phyloP scores from a whole-genome alignment of 2,113 vertebrate species.

The Spilogale gracilis region DNA sequence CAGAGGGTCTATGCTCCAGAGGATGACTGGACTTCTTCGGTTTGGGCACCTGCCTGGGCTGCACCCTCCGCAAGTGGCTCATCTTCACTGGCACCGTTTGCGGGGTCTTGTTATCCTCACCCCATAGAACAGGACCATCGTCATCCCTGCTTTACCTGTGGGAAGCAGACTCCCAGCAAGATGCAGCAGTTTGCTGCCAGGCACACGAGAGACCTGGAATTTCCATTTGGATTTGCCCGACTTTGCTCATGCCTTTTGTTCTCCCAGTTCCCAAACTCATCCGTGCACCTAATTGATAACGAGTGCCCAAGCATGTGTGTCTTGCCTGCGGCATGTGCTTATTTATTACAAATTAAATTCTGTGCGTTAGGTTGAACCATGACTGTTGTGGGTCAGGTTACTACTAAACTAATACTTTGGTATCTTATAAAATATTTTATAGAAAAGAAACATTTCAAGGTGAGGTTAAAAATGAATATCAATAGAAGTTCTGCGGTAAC shows the following conservation, averaged over 20 bases:
- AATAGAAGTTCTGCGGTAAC: not conserved
- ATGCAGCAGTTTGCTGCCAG: not conserved
- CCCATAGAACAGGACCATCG: accelerated
- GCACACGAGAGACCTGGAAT: not conserved
- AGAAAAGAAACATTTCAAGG: not conserved
- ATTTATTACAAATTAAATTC: not conserved
- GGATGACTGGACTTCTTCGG: not conserved
- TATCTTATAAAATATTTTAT: not conserved
- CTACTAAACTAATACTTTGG: not conserved
- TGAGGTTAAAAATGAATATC: not conserved
- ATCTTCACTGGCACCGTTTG: not conserved
- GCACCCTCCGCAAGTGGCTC: no score
- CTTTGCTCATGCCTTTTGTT: not conserved
- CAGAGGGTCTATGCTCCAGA: not conserved
- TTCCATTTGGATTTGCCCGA: no score
- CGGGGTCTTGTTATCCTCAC: not conserved
- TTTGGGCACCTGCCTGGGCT: not conserved
- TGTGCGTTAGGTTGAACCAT: not conserved
- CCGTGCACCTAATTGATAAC: not conserved
- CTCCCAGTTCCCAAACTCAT: not conserved
- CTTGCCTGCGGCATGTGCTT: not conserved
- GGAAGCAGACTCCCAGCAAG: not conserved
- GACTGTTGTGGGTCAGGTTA: not conserved
- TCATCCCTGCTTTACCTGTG: accelerated
- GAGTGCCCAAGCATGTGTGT: not conserved